Evolutionary conservation across 2,797 vertebrate genomes (phyloP).

Genomic region (Takifugu rubripes): DNA sequence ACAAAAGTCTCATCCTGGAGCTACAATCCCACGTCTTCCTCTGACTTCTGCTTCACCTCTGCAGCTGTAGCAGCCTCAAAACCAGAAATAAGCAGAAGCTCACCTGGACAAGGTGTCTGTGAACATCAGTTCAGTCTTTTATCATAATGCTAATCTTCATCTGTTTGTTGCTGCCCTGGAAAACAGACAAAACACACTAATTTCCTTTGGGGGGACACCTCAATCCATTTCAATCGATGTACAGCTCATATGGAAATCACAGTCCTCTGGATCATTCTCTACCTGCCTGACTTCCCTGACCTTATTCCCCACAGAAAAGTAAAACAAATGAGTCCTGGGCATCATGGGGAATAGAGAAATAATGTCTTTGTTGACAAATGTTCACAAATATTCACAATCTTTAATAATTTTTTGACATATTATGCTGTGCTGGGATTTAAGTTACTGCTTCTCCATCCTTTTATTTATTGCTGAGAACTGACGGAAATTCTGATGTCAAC

Average conservation of each 20-base stretch:
- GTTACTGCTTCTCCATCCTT: too few relatives aligned
- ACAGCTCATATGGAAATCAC: background rate
- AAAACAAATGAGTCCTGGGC: background rate
- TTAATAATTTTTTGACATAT: too few relatives aligned
- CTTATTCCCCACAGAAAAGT: background rate
- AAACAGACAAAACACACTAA: background rate
- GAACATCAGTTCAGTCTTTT: too few relatives aligned
- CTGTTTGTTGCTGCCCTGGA: background rate
- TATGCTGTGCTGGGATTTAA: too few relatives aligned
- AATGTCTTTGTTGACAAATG: too few relatives aligned
- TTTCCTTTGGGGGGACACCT: background rate
- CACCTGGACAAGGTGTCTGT: too few relatives aligned
- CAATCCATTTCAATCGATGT: background rate
- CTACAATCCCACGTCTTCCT: conserved; percentile 43
- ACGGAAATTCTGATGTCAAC: too few relatives aligned
- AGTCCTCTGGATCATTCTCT: background rate
- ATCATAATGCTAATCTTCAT: too few relatives aligned
- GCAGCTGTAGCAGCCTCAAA: background rate
- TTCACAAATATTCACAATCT: too few relatives aligned
- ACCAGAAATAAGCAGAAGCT: conserved; percentile 11
- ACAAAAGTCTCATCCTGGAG: conserved; percentile 48
- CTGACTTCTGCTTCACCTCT: conserved; percentile 51
- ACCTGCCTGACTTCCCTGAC: background rate
- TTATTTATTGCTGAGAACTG: too few relatives aligned
- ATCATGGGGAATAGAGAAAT: too few relatives aligned